Evolutionary conservation across 2,888 invertebrate species (phyloP), one percentile per base, ranked within the genome.

Genomic region (Geotrupes spiniger): DNA sequence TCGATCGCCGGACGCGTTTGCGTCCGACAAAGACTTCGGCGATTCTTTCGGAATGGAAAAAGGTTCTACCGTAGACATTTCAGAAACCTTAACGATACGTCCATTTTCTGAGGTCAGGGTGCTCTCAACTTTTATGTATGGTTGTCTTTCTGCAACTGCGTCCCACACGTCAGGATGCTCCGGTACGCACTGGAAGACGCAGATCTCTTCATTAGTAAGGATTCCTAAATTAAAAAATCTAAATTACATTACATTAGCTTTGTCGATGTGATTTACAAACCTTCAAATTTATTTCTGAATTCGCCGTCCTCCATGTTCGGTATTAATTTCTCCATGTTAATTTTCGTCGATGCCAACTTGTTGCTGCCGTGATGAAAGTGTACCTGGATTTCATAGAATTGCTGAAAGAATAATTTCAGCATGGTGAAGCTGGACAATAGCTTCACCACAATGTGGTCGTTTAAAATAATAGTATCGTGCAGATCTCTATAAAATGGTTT

Each of bases 401-500:
- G 52, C 4, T 46, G 39, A 28, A 73, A 67, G 43, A 69, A 72
- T 10, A 62, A 49, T 25, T 60, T 56, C 14, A 73, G 46, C 1
- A 59, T 60, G 2, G 63, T 56, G 27, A 62, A 54, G 8, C 50
- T 63, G 0, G 72, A 65, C 17, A 64, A 36, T 4, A 66, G 44
- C 12, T 63, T 59, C 2, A 72, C 63, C 1, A 70, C 66, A 15
- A 72, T 66, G 54, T 65, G 69, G 44, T 73, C 72, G 44, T 73
- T 70, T 25, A 72, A 54, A 0, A 42, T 44, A 11, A 71, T 62
- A 2, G 56, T 58, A 2, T 66, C 63, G 40, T 68, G 66, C 3
- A 72, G 46, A 33, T 68, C 64, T 21, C 63, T 63, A 11, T 61
- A 59, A 27, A 73, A 68, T 1, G 66, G 64, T 52, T 70, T 70